These are phyloP conservation scores for Drosophila sp. DNA, from an alignment of 1,140 invertebrate species.

Conservation along the genomic window DNA sequence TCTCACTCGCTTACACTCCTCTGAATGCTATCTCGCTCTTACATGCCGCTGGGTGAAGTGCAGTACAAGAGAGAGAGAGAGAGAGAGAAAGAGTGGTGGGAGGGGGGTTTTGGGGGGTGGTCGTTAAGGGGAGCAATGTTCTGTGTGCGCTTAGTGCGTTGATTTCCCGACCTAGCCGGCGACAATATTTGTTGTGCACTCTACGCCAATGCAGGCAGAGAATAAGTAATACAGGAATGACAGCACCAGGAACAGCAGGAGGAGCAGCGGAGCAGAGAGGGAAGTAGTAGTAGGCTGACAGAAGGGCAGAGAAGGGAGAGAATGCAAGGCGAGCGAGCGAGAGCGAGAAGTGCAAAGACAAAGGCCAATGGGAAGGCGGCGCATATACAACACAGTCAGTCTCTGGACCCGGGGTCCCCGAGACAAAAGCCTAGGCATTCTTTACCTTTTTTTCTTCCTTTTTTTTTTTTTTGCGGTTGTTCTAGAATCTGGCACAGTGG, in stretches of 20 bases:
- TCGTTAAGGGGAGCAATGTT: conserved; percentile 16
- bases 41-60: too few species aligned
- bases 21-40: not conserved
- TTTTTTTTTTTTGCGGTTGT: conserved; percentile 5
- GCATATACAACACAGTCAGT: conserved; percentile 4
- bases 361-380: conserved; percentile 67
- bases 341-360: conserved; percentile 28
- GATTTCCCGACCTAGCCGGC: conserved; percentile 79
- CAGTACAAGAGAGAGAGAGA: not conserved
- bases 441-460: conserved; percentile 23
- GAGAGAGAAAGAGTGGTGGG: not conserved
- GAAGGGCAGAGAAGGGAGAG: conserved; percentile 35
- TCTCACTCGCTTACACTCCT: not conserved
- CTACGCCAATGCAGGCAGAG: conserved; percentile 50
- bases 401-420: conserved; percentile 28
- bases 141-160: conserved; percentile 63
- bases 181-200: conserved; percentile 81
- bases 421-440: conserved; percentile 55
- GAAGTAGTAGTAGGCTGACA: conserved; percentile 15
- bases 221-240: conserved; percentile 14
- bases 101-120: not conserved
- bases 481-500: conserved; percentile 7
- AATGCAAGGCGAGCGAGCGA: not conserved
- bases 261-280: conserved; percentile 19
- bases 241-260: conserved; percentile 2